Evolutionary conservation across 2,888 invertebrate species (phyloP).

Genomic region (Andrena bucephala): DNA sequence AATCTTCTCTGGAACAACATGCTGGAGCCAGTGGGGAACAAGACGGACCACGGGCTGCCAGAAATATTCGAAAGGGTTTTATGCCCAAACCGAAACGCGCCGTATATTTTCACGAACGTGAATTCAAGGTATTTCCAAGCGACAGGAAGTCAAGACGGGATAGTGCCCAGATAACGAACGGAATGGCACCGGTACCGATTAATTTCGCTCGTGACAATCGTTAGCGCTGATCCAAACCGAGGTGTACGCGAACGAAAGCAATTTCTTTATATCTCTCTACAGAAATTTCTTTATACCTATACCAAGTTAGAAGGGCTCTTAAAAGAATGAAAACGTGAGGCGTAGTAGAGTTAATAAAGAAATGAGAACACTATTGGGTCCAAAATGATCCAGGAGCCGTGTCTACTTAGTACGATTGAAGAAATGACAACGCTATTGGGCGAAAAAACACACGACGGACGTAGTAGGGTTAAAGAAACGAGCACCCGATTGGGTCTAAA

Average conservation of each 20-base stretch:
- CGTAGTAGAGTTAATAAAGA: too few relatives aligned
- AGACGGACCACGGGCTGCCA: constrained; percentile 87
- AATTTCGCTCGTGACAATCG: constrained; percentile 26
- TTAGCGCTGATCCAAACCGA: neutral
- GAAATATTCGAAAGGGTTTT: constrained; percentile 87
- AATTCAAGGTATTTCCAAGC: constrained; percentile 86
- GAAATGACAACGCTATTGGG: too few relatives aligned
- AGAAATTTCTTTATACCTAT: too few relatives aligned
- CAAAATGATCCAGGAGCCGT: too few relatives aligned
- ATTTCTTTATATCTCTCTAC: too few relatives aligned
- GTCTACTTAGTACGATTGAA: too few relatives aligned
- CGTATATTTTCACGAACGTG: constrained; percentile 89
- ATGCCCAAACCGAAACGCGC: constrained; percentile 87
- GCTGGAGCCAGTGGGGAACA: constrained; percentile 89
- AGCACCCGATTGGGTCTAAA: too few relatives aligned
- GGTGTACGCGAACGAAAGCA: neutral
- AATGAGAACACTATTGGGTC: too few relatives aligned
- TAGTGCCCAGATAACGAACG: constrained; percentile 63
- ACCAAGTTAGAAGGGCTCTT: too few relatives aligned
- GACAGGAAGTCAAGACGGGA: constrained; percentile 84
- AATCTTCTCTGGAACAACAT: constrained; percentile 91
- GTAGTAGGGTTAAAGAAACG: too few relatives aligned
- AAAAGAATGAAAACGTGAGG: too few relatives aligned
- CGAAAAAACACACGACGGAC: too few relatives aligned
- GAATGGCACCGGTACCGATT: neutral